These are phyloP conservation scores for Coryphaenoides rupestris DNA, from an alignment of 2,113 vertebrate genomes.

Conservation along the genomic window DNA sequence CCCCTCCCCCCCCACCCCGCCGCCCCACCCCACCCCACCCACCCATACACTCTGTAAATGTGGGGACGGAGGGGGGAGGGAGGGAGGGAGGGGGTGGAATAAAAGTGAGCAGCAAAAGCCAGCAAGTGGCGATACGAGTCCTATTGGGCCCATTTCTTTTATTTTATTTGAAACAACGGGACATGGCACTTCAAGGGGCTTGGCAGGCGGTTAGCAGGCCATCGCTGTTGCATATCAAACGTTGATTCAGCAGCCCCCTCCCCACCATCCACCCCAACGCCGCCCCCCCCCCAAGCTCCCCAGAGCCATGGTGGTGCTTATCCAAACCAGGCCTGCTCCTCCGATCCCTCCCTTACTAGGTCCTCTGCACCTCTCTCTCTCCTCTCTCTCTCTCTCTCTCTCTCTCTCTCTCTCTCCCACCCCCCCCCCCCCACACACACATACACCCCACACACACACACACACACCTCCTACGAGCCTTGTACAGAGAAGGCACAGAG, in stretches of 20 bases:
- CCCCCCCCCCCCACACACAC: constrained; percentile 6
- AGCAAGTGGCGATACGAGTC: constrained; percentile 46
- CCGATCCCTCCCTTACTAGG: constrained; percentile 54
- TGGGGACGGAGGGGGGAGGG: constrained; percentile 23
- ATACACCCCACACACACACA: too few relatives aligned
- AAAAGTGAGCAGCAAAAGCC: constrained; percentile 34
- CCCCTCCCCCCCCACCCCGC: background rate
- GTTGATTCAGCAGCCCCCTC: constrained; percentile 55
- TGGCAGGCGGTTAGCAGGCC: constrained; percentile 58
- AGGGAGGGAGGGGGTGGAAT: background rate
- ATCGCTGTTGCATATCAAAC: constrained; percentile 69
- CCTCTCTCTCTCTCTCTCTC: constrained; percentile 21
- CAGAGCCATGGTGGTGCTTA: constrained; percentile 49
- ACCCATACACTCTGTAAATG: background rate
- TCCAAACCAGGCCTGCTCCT: constrained; percentile 57
- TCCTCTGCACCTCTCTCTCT: constrained; percentile 42
- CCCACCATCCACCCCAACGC: too few relatives aligned
- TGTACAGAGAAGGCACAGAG: constrained; percentile 3
- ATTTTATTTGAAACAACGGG: constrained; percentile 58
- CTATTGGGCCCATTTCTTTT: constrained; percentile 60
- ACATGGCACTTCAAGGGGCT: constrained; percentile 56
- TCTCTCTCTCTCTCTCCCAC: constrained; percentile 19
- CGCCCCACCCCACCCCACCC: constrained; percentile 4
- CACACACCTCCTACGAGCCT: background rate
- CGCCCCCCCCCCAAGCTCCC: constrained; percentile 52